Conservation (phyloP, 2,888 invertebrate species). For the Cataglyphis rosenhaueri region DNA sequence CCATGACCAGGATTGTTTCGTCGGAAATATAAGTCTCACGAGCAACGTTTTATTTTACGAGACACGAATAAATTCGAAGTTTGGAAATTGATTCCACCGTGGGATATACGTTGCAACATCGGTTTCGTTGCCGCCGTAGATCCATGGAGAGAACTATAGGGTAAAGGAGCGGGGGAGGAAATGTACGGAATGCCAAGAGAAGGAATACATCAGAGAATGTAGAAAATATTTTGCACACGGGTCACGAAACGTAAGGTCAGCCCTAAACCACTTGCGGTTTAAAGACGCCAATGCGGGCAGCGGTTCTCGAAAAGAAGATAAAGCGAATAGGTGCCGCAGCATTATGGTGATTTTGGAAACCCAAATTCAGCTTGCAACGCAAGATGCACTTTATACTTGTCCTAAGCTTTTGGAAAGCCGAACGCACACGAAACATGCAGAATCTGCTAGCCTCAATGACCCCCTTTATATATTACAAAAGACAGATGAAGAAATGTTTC, state of each 20-base stretch:
- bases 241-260: constrained; percentile 68
- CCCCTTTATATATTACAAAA: neutral
- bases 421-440: neutral
- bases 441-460: neutral
- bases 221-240: constrained; percentile 56
- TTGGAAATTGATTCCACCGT: constrained; percentile 48
- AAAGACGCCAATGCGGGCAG: constrained; percentile 55
- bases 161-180: neutral
- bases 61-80: constrained; percentile 39
- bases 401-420: constrained; percentile 13
- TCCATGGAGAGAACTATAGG: constrained; percentile 21
- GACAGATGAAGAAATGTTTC: neutral
- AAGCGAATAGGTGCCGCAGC: constrained; percentile 51
- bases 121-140: constrained; percentile 29
- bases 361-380: constrained; percentile 13
- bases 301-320: constrained; percentile 43
- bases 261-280: constrained; percentile 64
- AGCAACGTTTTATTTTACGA: constrained; percentile 42
- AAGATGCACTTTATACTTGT: constrained; percentile 35
- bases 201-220: constrained; percentile 35
- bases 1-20: constrained; percentile 26
- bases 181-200: constrained; percentile 40
- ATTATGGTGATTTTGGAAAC: constrained; percentile 41
- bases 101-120: constrained; percentile 26
- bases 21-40: constrained; percentile 42